Conservation (phyloP, 2,797 vertebrate genomes). For the Bradypodion pumilum region DNA sequence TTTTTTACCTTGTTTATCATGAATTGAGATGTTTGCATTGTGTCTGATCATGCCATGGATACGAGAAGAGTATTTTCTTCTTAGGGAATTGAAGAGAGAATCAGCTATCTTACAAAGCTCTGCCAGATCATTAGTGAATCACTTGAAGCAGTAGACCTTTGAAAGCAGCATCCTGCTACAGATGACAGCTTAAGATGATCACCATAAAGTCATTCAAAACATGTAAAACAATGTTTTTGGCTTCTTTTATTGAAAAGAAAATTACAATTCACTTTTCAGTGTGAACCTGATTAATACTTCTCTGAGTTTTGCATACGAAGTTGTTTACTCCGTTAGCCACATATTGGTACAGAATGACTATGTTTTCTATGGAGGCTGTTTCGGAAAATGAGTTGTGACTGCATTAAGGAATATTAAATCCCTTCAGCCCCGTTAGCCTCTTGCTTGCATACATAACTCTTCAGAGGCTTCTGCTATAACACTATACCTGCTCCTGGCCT, state of each 20-base stretch:
- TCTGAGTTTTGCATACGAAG: background rate
- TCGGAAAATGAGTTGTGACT: background rate
- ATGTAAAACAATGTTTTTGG: background rate
- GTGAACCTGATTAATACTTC: background rate
- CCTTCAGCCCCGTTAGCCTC: background rate
- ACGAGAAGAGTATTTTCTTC: slow-evolving; percentile 11
- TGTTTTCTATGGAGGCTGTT: background rate
- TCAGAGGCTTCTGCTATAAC: background rate
- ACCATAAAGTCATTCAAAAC: background rate
- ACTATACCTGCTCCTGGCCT: background rate
- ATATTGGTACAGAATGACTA: background rate
- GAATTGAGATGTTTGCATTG: background rate
- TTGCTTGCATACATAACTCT: background rate
- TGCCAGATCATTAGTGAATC: background rate
- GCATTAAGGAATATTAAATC: background rate
- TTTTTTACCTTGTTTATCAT: background rate
- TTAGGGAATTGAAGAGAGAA: slow-evolving; percentile 10
- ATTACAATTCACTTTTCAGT: background rate
- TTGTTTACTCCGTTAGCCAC: background rate
- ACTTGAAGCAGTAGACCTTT: background rate
- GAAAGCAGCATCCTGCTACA: slow-evolving; percentile 1
- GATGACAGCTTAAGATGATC: background rate
- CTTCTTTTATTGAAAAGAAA: background rate
- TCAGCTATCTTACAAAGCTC: slow-evolving; percentile 23
- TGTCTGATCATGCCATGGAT: slow-evolving; percentile 1